These are phyloP conservation scores for Donacobius atricapilla DNA, from an alignment of 2,113 vertebrate genomes.

Conservation along the genomic window DNA sequence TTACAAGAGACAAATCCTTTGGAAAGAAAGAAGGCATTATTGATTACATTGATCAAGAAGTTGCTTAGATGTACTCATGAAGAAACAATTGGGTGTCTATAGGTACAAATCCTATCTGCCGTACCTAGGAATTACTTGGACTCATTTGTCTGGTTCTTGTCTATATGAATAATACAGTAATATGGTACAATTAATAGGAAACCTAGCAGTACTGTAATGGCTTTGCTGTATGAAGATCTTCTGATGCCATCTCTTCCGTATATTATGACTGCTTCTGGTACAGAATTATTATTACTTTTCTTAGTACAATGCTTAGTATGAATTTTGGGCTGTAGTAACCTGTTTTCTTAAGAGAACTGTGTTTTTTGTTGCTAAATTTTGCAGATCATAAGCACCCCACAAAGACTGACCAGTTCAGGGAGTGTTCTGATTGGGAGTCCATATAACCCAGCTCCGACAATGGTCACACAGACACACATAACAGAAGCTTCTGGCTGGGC, in stretches of 20 bases:
- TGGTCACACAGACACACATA: constrained; percentile 83
- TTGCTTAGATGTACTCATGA: not conserved
- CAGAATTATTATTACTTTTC: not conserved
- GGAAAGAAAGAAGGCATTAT: not conserved
- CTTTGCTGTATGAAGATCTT: not conserved
- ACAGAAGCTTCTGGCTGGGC: constrained; percentile 79
- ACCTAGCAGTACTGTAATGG: not conserved
- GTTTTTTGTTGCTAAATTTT: not conserved
- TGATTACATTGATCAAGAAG: not conserved
- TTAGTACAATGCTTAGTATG: not conserved
- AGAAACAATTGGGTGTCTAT: not conserved
- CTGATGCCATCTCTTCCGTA: not conserved
- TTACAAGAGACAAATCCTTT: not conserved
- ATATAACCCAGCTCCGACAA: constrained; percentile 75
- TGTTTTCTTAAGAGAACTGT: not conserved
- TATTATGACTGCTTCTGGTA: not conserved
- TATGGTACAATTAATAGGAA: not conserved
- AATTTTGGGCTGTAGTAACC: not conserved
- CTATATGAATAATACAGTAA: not conserved
- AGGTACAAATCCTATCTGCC: not conserved
- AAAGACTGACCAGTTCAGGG: constrained; percentile 79
- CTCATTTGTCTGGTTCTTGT: not conserved
- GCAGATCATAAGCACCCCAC: constrained; percentile 86
- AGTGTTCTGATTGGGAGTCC: constrained; percentile 82
- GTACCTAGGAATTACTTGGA: not conserved